Percentiles rank a stretch among this genome's conserved stretches.
phyloP scores from a whole-genome alignment of 2,113 vertebrate genomes.

The Ornithorhynchus anatinus region DNA sequence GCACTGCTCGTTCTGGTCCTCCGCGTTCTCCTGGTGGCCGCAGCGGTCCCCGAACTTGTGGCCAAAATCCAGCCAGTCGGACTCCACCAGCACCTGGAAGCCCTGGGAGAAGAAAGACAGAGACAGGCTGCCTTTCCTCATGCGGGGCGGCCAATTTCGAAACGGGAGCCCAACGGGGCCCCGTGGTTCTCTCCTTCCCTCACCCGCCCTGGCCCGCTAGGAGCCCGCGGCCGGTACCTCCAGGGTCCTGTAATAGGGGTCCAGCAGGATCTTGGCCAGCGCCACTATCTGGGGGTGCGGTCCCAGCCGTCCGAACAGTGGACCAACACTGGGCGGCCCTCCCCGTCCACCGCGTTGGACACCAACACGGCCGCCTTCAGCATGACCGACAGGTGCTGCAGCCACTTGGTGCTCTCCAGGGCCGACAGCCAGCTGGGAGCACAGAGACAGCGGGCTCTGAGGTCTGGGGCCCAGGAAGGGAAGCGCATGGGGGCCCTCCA shows the following conservation, averaged over 20 bases:
- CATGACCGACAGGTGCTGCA: conserved; percentile 97
- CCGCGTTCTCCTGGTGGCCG: conserved; percentile 93
- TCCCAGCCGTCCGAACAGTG: conserved; percentile 98
- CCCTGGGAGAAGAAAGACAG: conserved; percentile 73
- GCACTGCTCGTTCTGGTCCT: conserved; percentile 95
- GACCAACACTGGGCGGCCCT: conserved; percentile 92
- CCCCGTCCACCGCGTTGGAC: conserved; percentile 89
- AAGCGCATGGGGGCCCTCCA: not conserved
- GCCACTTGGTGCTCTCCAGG: conserved; percentile 95
- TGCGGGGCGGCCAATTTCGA: too few relatives aligned
- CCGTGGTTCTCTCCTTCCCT: not conserved
- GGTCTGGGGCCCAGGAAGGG: not conserved
- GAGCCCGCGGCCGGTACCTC: conserved; percentile 72
- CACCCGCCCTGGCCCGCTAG: not conserved
- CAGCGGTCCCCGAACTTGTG: conserved; percentile 98
- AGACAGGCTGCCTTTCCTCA: too few relatives aligned
- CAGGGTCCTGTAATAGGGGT: conserved; percentile 95
- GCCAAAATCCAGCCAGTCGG: conserved; percentile 95
- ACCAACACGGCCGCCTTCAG: conserved; percentile 94
- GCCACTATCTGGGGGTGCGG: conserved; percentile 94
- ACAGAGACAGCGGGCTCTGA: not conserved
- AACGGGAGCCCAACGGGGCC: not conserved
- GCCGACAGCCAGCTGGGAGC: conserved; percentile 91
- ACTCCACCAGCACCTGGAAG: conserved; percentile 96
- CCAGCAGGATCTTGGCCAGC: conserved; percentile 90